These are phyloP conservation scores for Hiodon tergisus DNA, from an alignment of 2,113 vertebrate species.

Conservation along the genomic window DNA sequence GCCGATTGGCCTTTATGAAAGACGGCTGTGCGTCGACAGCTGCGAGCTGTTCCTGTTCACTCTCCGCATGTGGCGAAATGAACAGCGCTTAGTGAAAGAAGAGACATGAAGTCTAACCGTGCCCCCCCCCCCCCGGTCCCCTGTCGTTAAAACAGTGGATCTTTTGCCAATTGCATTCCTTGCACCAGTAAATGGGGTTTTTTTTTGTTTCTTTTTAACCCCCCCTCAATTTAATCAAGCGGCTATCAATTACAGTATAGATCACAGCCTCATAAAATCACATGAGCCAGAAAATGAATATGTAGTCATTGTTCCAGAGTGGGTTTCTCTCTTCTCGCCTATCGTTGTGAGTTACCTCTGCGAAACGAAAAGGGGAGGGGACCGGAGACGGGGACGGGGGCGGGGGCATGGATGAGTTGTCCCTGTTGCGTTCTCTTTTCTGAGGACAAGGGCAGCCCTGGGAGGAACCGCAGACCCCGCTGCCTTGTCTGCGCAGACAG, in stretches of 20 bases:
- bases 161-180: conserved; percentile 19
- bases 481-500: no score
- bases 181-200: neutral
- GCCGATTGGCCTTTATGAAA: no score
- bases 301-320: conserved; percentile 1
- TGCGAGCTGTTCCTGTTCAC: no score
- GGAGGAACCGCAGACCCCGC: no score
- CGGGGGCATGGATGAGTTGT: conserved; percentile 21
- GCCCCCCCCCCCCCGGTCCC: neutral
- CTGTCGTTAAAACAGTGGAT: neutral
- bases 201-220: conserved; percentile 8
- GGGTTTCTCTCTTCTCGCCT: neutral
- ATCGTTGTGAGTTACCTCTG: no score
- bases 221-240: conserved; percentile 12
- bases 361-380: neutral
- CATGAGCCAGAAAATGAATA: conserved; percentile 22
- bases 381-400: neutral
- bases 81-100: neutral
- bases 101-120: neutral
- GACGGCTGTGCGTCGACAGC: no score
- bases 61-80: neutral
- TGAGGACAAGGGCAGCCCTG: no score
- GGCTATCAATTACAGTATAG: conserved; percentile 10
- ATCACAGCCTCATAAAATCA: conserved; percentile 25
- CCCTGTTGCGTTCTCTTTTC: neutral